These are phyloP conservation scores for Achlya flavicornis DNA, from an alignment of 2,888 invertebrate species.

Conservation along the genomic window DNA sequence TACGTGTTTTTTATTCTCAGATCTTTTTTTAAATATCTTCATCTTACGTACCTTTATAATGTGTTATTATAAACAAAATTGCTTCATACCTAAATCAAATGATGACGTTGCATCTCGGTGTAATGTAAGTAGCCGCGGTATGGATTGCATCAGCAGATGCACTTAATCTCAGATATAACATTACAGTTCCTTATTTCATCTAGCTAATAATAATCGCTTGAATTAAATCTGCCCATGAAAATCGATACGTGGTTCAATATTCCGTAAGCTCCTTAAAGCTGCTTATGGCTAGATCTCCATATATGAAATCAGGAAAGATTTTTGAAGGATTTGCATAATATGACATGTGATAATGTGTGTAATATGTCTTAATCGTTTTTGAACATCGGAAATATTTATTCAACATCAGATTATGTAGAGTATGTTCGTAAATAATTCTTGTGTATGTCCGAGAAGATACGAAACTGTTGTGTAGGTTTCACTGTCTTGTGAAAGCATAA, in stretches of 20 bases:
- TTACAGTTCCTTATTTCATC: conserved; percentile 14
- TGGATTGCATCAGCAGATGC: conserved; percentile 8
- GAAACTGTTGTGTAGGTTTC: neutral
- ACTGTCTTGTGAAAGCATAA: neutral
- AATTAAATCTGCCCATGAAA: conserved; percentile 11
- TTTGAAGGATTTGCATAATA: conserved; percentile 61
- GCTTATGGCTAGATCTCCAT: conserved; percentile 40
- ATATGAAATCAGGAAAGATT: conserved; percentile 48
- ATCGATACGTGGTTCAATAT: conserved; percentile 1
- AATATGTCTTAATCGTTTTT: conserved; percentile 13
- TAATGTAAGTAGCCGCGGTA: neutral
- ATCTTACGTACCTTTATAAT: no score
- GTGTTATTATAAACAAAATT: neutral
- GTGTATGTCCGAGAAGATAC: neutral
- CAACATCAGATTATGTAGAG: neutral
- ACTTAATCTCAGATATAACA: conserved; percentile 10
- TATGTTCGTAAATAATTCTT: neutral
- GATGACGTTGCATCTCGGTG: neutral
- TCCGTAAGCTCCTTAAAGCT: conserved; percentile 37
- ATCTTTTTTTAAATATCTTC: no score
- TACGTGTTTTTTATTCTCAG: no score
- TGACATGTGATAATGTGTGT: conserved; percentile 29
- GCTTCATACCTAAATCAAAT: conserved; percentile 7
- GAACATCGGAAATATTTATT: conserved; percentile 4
- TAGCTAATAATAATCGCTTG: neutral